Percentiles rank a stretch among this genome's conserved stretches.
phyloP scores from a whole-genome alignment of 2,113 vertebrate genomes.

The Pseudorhombus dupliciocellatus region DNA sequence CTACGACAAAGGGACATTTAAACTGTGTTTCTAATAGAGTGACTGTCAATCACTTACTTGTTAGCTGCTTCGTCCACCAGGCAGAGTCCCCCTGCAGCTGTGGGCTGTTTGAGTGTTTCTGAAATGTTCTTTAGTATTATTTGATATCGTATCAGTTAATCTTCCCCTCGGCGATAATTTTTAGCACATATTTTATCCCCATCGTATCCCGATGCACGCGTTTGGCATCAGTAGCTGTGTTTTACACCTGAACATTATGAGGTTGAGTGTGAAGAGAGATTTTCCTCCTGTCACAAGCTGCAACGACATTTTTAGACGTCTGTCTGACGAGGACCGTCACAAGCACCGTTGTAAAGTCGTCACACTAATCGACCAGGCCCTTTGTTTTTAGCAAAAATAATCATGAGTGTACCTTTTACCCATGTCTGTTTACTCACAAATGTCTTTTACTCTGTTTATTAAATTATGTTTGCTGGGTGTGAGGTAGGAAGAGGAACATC shows the following conservation, averaged over 20 bases:
- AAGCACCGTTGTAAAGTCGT: constrained; percentile 41
- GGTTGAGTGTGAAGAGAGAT: constrained; percentile 64
- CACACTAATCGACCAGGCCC: constrained; percentile 63
- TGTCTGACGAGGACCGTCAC: constrained; percentile 10
- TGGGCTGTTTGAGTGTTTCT: constrained; percentile 63
- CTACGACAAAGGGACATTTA: constrained; percentile 54
- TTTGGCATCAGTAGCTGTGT: constrained; percentile 48
- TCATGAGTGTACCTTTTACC: constrained; percentile 42
- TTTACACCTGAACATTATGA: constrained; percentile 43
- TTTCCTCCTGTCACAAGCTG: constrained; percentile 58
- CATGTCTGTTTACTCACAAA: constrained; percentile 50
- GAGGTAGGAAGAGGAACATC: constrained; percentile 20
- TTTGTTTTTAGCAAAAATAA: constrained; percentile 51
- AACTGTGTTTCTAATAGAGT: constrained; percentile 45
- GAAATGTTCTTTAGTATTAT: constrained; percentile 64
- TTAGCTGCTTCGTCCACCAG: constrained; percentile 68
- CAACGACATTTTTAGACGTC: constrained; percentile 41
- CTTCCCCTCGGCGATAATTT: constrained; percentile 31
- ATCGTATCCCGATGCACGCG: constrained; percentile 43
- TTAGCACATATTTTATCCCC: constrained; percentile 51
- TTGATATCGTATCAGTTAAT: constrained; percentile 59
- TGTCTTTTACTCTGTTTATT: constrained; percentile 61
- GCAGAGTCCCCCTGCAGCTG: constrained; percentile 57
- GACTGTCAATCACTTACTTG: constrained; percentile 50
- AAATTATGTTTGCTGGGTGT: constrained; percentile 60